A percentile compares a stretch with the other conserved stretches of the same genome.
These are phyloP conservation scores for Lophotriccus pileatus DNA, from an alignment of 2,797 vertebrate species.

Conservation along the genomic window DNA sequence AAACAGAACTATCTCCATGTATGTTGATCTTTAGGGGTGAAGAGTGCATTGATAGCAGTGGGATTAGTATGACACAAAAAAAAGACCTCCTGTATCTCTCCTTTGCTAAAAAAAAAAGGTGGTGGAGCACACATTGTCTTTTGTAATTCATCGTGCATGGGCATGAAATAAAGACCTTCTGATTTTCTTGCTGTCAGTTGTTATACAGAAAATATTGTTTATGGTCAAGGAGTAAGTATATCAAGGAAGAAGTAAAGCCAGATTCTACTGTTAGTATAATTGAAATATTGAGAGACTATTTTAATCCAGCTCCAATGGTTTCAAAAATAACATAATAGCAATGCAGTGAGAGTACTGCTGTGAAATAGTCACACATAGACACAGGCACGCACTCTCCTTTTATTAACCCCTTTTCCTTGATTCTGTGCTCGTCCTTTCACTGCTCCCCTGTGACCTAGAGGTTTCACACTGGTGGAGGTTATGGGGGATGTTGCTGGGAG, in stretches of 20 bases:
- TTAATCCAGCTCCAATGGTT: neutral
- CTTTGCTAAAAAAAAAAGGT: neutral
- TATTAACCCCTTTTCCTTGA: neutral
- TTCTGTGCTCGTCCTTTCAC: neutral
- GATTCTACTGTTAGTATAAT: neutral
- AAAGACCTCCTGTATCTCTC: neutral
- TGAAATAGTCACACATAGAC: neutral
- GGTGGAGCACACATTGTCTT: neutral
- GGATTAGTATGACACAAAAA: neutral
- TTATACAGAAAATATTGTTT: neutral
- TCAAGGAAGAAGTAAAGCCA: neutral
- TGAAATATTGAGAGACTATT: neutral
- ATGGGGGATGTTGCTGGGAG: accelerated
- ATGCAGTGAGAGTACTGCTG: neutral
- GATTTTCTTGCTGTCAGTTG: neutral
- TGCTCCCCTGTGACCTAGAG: neutral
- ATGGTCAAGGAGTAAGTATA: neutral
- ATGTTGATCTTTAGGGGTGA: neutral
- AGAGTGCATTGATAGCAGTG: neutral
- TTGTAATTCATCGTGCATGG: neutral
- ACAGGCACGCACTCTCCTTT: neutral
- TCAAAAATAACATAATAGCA: neutral
- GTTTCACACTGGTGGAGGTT: neutral
- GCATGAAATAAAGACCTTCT: neutral
- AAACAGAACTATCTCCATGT: neutral